Evolutionary conservation across 1,140 invertebrate genomes (phyloP).

Genomic region (Rhagoletis zephyria): DNA sequence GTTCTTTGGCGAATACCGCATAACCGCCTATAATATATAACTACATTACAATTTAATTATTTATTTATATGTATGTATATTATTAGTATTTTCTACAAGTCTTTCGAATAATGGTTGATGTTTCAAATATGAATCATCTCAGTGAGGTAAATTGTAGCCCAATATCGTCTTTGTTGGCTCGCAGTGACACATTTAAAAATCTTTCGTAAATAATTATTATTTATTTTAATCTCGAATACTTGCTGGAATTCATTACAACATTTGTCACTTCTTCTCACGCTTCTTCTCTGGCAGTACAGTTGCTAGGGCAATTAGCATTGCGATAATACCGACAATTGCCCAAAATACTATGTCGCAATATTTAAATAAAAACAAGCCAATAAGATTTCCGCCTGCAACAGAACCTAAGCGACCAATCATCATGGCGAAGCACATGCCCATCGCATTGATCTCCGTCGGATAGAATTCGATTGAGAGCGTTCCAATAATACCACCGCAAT

Average conservation of each 20-base stretch:
- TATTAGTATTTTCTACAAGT: too few relatives aligned
- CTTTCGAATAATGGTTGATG: too few relatives aligned
- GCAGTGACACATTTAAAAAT: background rate
- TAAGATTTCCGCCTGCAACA: slow-evolving; percentile 70
- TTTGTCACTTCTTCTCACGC: background rate
- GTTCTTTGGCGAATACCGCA: too few relatives aligned
- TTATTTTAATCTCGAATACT: background rate
- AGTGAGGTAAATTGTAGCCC: too few relatives aligned
- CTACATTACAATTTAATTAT: too few relatives aligned
- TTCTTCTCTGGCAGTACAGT: slow-evolving; percentile 62
- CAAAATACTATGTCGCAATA: slow-evolving; percentile 70
- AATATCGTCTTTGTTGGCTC: background rate
- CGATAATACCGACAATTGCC: slow-evolving; percentile 57
- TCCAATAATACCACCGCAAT: slow-evolving; percentile 71
- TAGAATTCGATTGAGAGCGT: slow-evolving; percentile 73
- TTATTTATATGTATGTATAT: too few relatives aligned
- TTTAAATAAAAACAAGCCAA: slow-evolving; percentile 69
- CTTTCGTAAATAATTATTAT: background rate
- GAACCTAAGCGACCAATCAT: slow-evolving; percentile 74
- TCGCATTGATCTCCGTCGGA: slow-evolving; percentile 73
- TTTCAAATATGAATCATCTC: too few relatives aligned
- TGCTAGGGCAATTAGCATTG: slow-evolving; percentile 56
- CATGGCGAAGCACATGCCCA: slow-evolving; percentile 74
- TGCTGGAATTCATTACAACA: background rate
- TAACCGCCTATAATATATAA: too few relatives aligned